phyloP scores from a whole-genome alignment of 2,113 vertebrate species.

The Pavo muticus region DNA sequence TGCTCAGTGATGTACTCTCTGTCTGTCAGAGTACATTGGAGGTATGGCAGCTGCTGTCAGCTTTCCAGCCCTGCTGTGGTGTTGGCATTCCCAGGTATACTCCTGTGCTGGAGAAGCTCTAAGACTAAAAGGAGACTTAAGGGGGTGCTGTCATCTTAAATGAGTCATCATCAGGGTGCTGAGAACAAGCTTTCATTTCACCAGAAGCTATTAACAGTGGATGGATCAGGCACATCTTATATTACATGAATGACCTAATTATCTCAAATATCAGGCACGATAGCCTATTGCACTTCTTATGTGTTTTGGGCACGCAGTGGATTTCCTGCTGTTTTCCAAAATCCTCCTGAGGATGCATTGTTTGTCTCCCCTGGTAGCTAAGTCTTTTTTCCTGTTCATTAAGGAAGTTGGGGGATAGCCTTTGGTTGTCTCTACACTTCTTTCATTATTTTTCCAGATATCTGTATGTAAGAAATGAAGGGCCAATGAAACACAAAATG shows the following conservation, averaged over 20 bases:
- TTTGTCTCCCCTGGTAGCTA: background rate
- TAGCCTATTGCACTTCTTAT: background rate
- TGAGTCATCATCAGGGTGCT: background rate
- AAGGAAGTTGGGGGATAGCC: background rate
- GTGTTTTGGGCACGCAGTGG: accelerated
- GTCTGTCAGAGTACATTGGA: background rate
- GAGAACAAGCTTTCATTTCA: background rate
- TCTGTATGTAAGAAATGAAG: background rate
- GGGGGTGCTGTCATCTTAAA: background rate
- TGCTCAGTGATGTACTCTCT: accelerated
- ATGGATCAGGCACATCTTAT: background rate
- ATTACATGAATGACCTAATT: background rate
- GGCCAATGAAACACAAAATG: background rate
- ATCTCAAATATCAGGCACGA: background rate
- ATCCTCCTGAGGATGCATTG: background rate
- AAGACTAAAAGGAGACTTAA: background rate
- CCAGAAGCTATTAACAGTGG: background rate
- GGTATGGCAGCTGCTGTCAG: background rate
- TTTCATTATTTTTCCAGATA: background rate
- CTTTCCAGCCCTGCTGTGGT: background rate
- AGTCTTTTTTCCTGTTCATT: background rate
- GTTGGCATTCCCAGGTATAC: background rate
- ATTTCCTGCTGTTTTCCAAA: background rate
- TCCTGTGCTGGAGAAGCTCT: background rate
- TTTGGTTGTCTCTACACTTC: background rate